Conservation (phyloP, 2,888 invertebrate species). For the Timandra comae region DNA sequence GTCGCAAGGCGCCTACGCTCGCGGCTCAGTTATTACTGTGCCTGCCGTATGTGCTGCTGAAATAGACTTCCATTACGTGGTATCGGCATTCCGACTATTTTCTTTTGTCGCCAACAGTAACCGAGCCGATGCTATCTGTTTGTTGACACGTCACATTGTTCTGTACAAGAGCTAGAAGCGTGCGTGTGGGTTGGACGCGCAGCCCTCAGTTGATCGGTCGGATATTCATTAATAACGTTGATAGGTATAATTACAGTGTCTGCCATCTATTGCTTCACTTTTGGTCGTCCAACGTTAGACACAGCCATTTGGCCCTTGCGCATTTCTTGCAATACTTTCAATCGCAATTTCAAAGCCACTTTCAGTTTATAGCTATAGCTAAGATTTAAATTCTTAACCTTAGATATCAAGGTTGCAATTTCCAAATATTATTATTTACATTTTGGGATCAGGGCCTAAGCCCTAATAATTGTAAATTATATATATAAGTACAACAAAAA, state of each 20-base stretch:
- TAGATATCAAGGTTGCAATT: too few species aligned
- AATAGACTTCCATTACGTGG: constrained; percentile 64
- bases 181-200: constrained; percentile 20
- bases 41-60: constrained; percentile 58
- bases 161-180: constrained; percentile 41
- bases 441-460: too few species aligned
- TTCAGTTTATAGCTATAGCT: too few species aligned
- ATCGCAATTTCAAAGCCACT: constrained; percentile 26
- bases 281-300: constrained; percentile 11
- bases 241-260: constrained; percentile 28
- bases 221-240: constrained; percentile 33
- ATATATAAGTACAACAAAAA: too few species aligned
- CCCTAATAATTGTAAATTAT: too few species aligned
- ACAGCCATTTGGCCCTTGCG: background rate
- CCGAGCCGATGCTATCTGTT: constrained; percentile 39
- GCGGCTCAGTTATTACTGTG: constrained; percentile 60
- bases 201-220: constrained; percentile 22
- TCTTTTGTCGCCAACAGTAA: constrained; percentile 51
- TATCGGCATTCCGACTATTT: constrained; percentile 64
- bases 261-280: constrained; percentile 35
- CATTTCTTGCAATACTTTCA: constrained; percentile 52
- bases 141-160: constrained; percentile 42
- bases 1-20: constrained; percentile 72
- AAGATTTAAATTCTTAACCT: too few species aligned
- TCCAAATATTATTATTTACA: too few species aligned